Evolutionary conservation across 2,797 vertebrate species (phyloP).

Genomic region (Acropternis orthonyx): DNA sequence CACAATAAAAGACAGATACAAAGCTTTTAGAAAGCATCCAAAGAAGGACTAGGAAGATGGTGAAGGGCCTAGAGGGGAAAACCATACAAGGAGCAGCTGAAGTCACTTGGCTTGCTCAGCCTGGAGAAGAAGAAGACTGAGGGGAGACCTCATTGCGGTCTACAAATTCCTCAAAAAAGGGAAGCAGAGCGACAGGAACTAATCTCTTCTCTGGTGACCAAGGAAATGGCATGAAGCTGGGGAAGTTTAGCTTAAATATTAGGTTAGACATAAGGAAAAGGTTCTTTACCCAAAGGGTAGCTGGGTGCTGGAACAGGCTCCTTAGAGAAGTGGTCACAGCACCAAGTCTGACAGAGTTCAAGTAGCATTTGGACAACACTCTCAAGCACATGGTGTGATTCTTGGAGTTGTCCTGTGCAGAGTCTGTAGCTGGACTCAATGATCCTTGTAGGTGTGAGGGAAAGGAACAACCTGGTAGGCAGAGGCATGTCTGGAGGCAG

Average conservation of each 20-base stretch:
- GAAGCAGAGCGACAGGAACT: neutral
- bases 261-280: neutral
- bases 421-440: accelerated
- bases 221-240: neutral
- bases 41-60: neutral
- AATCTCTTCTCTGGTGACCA: neutral
- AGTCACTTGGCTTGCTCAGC: neutral
- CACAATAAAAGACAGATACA: neutral
- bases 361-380: neutral
- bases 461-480: too few species aligned
- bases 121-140: neutral
- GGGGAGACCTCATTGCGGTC: neutral
- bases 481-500: too few species aligned
- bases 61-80: neutral
- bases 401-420: neutral
- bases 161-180: neutral
- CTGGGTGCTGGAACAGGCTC: neutral
- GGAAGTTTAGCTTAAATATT: neutral
- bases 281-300: neutral
- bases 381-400: neutral
- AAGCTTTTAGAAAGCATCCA: neutral
- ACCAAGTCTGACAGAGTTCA: neutral
- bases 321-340: neutral
- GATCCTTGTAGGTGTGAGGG: neutral
- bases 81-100: neutral